These are phyloP conservation scores for Horisme vitalbata DNA, from an alignment of 2,888 invertebrate species.

Conservation along the genomic window DNA sequence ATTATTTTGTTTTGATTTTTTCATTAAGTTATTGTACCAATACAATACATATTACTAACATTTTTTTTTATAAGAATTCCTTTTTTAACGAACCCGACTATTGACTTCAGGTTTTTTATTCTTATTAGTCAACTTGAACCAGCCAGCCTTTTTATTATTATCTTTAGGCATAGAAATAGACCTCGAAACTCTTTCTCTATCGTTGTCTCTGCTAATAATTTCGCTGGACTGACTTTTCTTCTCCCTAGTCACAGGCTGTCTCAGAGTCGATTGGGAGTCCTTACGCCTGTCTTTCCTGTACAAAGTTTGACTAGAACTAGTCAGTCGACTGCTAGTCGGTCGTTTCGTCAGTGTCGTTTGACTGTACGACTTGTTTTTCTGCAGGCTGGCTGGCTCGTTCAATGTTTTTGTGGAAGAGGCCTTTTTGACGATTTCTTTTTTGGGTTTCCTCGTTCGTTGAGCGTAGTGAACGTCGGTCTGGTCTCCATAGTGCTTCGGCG, in stretches of 20 bases:
- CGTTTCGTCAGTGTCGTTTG: conserved; percentile 67
- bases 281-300: conserved; percentile 72
- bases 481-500: conserved; percentile 88
- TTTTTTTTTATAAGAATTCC: too few species aligned
- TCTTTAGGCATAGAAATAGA: conserved; percentile 89
- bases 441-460: conserved; percentile 78
- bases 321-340: conserved; percentile 60
- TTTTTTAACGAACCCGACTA: conserved; percentile 70
- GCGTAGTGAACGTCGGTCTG: conserved; percentile 91
- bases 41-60: too few species aligned
- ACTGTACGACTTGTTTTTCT: conserved; percentile 76
- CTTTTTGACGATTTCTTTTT: conserved; percentile 65
- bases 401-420: conserved; percentile 71
- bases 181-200: conserved; percentile 80
- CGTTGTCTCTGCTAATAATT: conserved; percentile 79
- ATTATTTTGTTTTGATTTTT: too few species aligned
- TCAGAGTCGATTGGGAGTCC: conserved; percentile 59
- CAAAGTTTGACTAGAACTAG: conserved; percentile 67
- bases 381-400: conserved; percentile 57
- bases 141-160: conserved; percentile 87
- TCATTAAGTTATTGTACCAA: too few species aligned
- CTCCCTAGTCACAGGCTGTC: conserved; percentile 65
- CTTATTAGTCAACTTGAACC: conserved; percentile 85
- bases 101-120: conserved; percentile 71
- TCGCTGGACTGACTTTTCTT: conserved; percentile 85